Evolutionary conservation across 2,797 vertebrate genomes (phyloP).

Genomic region (Eulemur rubriventer): DNA sequence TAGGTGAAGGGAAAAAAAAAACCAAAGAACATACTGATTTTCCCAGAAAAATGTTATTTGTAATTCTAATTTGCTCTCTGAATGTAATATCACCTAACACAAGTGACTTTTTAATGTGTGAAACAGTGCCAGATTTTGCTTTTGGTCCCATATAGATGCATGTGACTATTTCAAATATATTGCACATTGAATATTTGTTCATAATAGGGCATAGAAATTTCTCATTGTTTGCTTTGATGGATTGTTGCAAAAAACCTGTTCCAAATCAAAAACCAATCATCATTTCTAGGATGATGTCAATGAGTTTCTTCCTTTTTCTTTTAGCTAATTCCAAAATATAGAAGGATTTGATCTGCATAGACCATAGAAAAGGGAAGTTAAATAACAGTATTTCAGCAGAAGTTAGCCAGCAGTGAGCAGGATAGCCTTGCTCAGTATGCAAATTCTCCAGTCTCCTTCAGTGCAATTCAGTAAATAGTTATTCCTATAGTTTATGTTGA

Average conservation of each 20-base stretch:
- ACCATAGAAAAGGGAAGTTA: background rate
- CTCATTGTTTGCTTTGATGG: background rate
- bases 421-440: background rate
- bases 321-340: background rate
- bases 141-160: no score
- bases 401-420: background rate
- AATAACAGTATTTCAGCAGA: background rate
- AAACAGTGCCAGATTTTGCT: no score
- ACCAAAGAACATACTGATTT: background rate
- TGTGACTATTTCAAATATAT: no score
- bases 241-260: slow-evolving; percentile 18
- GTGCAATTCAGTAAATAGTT: background rate
- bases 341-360: background rate
- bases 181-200: no score
- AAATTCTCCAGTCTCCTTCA: slow-evolving; percentile 3
- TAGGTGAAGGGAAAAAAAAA: background rate
- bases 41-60: background rate
- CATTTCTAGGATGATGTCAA: background rate
- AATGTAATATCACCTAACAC: background rate
- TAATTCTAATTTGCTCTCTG: background rate
- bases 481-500: background rate
- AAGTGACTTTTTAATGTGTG: no score
- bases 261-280: background rate
- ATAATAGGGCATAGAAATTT: background rate
- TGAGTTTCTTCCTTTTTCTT: background rate